A percentile compares a stretch with the other conserved stretches of the same genome.
These are phyloP conservation scores for Gibbula magus DNA, from an alignment of 2,888 invertebrate species.

Conservation along the genomic window DNA sequence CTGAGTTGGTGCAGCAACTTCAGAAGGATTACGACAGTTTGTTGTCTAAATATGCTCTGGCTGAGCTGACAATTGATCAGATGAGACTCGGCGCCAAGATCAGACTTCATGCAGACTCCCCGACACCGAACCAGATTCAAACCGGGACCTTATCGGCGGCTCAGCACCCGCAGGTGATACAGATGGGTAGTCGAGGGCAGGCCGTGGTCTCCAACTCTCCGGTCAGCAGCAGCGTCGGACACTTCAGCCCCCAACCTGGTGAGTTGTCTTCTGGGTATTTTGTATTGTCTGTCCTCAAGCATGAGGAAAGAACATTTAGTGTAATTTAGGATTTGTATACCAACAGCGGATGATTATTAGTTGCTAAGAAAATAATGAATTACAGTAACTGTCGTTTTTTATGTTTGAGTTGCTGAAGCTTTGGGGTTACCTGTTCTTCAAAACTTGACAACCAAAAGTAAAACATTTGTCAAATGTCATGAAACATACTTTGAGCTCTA, in stretches of 20 bases:
- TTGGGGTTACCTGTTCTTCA: too few species aligned
- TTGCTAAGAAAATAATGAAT: too few species aligned
- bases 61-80: slow-evolving; percentile 75
- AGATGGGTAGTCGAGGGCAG: slow-evolving; percentile 46
- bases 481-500: too few species aligned
- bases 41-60: slow-evolving; percentile 73
- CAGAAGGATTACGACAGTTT: slow-evolving; percentile 72
- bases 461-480: too few species aligned
- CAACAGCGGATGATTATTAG: neutral
- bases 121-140: slow-evolving; percentile 63
- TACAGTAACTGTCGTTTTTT: too few species aligned
- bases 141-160: slow-evolving; percentile 51
- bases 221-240: slow-evolving; percentile 41
- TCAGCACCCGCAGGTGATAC: slow-evolving; percentile 56
- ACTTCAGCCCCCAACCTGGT: slow-evolving; percentile 46
- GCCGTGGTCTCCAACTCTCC: slow-evolving; percentile 52
- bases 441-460: too few species aligned
- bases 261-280: neutral
- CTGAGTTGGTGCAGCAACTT: slow-evolving; percentile 68
- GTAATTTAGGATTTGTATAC: neutral
- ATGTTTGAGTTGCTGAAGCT: too few species aligned
- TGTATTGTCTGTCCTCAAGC: neutral
- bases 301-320: too few species aligned
- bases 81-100: slow-evolving; percentile 72
- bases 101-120: slow-evolving; percentile 67